These are phyloP conservation scores for Calonectris borealis DNA, from an alignment of 2,113 vertebrate species.

Conservation along the genomic window DNA sequence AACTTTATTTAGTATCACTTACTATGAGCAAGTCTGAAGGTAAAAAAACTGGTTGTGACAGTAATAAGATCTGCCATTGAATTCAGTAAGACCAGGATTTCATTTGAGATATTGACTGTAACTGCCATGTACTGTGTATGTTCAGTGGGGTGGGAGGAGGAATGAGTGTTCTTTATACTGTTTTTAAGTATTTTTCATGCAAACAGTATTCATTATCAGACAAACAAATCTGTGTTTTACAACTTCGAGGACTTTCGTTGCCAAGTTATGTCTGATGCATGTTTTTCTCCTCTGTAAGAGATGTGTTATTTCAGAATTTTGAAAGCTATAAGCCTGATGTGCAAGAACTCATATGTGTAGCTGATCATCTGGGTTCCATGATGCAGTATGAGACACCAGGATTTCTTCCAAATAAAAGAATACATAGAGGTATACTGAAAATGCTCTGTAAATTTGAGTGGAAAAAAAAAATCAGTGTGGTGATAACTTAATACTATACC, in stretches of 20 bases:
- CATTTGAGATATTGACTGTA: neutral
- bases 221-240: neutral
- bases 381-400: constrained; percentile 97
- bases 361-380: constrained; percentile 91
- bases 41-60: neutral
- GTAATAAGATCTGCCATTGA: neutral
- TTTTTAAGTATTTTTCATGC: neutral
- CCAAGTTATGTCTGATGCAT: constrained; percentile 16
- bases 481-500: neutral
- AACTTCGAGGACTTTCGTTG: neutral
- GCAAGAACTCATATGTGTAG: constrained; percentile 91
- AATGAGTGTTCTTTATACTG: neutral
- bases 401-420: constrained; percentile 93
- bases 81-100: neutral
- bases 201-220: neutral
- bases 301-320: constrained; percentile 93
- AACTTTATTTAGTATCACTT: neutral
- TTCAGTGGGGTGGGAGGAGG: neutral
- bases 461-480: too few species aligned
- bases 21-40: neutral
- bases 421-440: constrained; percentile 89
- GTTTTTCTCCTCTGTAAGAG: constrained; percentile 75
- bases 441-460: neutral
- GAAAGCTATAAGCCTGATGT: constrained; percentile 90
- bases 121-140: neutral